Percentiles rank a stretch among this genome's conserved stretches.
Conservation (phyloP, 2,888 invertebrate species). For the Tenthredo mesomela region DNA sequence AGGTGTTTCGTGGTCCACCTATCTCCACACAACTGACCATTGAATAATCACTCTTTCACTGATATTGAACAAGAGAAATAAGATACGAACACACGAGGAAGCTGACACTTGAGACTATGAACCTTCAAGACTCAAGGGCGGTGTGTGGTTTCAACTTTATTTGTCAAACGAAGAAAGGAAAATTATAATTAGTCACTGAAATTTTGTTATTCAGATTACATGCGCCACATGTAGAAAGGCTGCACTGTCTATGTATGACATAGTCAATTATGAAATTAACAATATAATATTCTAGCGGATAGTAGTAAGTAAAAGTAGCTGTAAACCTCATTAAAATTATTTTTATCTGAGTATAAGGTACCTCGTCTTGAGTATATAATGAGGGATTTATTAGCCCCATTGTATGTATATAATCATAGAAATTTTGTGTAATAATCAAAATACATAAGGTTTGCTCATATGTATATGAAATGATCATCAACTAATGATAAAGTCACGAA, state of each 20-base stretch:
- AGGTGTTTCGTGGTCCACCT: constrained; percentile 25
- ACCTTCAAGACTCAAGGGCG: not conserved
- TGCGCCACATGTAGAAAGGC: not conserved
- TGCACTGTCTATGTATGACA: not conserved
- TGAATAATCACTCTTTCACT: constrained; percentile 28
- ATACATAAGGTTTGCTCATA: not conserved
- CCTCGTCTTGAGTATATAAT: no score
- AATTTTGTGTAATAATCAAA: not conserved
- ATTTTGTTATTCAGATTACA: not conserved
- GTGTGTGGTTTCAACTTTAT: constrained; percentile 5
- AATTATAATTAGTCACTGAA: not conserved
- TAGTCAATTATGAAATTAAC: not conserved
- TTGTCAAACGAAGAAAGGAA: not conserved
- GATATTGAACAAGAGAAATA: constrained; percentile 4
- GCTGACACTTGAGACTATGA: constrained; percentile 10
- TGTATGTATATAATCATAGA: no score
- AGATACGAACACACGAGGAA: not conserved
- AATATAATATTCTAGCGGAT: not conserved
- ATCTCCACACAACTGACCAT: constrained; percentile 6
- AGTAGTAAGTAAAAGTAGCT: not conserved
- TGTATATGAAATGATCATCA: not conserved
- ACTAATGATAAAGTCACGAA: not conserved
- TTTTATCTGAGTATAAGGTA: not conserved
- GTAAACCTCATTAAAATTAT: not conserved
- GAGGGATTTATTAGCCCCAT: no score